Conservation (phyloP, 2,888 invertebrate species). For the Andrena bicolor region DNA sequence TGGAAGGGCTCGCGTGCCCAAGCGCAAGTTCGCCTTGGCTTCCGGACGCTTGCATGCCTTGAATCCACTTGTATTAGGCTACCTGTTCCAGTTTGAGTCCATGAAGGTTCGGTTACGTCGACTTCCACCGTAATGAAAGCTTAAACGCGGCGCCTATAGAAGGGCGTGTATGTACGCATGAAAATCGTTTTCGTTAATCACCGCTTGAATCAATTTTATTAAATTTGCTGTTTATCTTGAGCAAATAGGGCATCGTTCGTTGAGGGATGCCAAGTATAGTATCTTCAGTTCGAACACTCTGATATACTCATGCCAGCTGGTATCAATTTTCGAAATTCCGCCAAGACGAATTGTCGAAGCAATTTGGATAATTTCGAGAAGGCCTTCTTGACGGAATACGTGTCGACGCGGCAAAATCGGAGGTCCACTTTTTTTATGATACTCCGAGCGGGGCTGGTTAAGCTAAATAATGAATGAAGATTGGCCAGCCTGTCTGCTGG, state of each 20-base stretch:
- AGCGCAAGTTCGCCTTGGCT: conserved; percentile 77
- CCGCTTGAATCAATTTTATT: conserved; percentile 76
- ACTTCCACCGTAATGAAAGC: conserved; percentile 21
- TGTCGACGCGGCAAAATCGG: conserved; percentile 34
- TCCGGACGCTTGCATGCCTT: conserved; percentile 81
- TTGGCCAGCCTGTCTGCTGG: conserved; percentile 55
- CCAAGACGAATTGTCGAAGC: neutral
- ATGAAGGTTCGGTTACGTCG: conserved; percentile 25
- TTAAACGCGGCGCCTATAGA: conserved; percentile 44
- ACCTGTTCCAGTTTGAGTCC: conserved; percentile 44
- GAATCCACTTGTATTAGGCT: conserved; percentile 79
- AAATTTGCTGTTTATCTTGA: neutral
- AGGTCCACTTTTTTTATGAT: conserved; percentile 60
- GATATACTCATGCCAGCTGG: neutral
- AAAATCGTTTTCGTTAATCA: conserved; percentile 75
- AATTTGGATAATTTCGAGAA: conserved; percentile 4
- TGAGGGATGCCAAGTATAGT: too few species aligned
- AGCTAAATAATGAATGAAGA: conserved; percentile 74
- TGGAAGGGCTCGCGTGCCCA: conserved; percentile 70
- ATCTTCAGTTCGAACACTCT: too few species aligned
- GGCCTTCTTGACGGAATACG: conserved; percentile 1
- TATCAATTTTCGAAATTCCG: neutral
- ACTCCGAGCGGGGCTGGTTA: conserved; percentile 63
- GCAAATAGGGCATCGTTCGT: neutral
- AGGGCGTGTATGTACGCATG: conserved; percentile 19